Percentiles rank a stretch among this genome's conserved stretches.
phyloP scores from a whole-genome alignment of 2,113 vertebrate species.

The Otis tarda region DNA sequence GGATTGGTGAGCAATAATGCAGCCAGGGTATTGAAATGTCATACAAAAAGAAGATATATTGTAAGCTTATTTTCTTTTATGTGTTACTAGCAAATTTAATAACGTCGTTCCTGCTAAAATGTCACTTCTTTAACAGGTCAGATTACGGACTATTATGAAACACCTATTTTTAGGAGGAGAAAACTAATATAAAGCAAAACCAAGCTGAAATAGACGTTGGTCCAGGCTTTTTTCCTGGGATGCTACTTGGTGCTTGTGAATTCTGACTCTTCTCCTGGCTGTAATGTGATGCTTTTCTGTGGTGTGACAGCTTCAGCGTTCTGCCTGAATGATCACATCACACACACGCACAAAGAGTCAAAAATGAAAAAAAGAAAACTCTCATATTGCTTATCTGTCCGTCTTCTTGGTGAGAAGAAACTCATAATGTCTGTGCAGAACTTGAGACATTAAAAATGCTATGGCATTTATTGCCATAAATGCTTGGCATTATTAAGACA shows the following conservation, averaged over 20 bases:
- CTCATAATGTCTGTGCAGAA: constrained; percentile 22
- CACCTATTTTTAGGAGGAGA: background rate
- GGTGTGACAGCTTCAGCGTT: constrained; percentile 41
- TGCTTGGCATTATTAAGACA: background rate
- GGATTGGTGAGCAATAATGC: background rate
- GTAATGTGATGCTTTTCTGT: background rate
- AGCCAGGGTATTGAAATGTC: background rate
- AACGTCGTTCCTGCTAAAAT: background rate
- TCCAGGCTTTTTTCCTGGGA: background rate
- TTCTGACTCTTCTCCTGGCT: background rate
- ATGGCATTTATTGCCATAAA: too few relatives aligned
- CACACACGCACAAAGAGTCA: background rate
- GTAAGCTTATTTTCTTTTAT: background rate
- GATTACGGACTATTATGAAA: background rate
- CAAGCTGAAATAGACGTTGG: background rate
- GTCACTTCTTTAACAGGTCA: background rate
- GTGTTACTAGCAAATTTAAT: background rate
- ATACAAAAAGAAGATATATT: background rate
- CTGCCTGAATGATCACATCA: constrained; percentile 39
- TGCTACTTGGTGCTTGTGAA: background rate
- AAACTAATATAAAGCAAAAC: background rate
- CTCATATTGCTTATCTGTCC: constrained; percentile 26
- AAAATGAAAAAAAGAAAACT: constrained; percentile 29
- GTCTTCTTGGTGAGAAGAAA: constrained; percentile 28
- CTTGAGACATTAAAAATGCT: constrained; percentile 18